Percentiles rank a stretch among this genome's conserved stretches.
These are phyloP conservation scores for Proisotoma minuta DNA, from an alignment of 2,888 invertebrate genomes.

Conservation along the genomic window DNA sequence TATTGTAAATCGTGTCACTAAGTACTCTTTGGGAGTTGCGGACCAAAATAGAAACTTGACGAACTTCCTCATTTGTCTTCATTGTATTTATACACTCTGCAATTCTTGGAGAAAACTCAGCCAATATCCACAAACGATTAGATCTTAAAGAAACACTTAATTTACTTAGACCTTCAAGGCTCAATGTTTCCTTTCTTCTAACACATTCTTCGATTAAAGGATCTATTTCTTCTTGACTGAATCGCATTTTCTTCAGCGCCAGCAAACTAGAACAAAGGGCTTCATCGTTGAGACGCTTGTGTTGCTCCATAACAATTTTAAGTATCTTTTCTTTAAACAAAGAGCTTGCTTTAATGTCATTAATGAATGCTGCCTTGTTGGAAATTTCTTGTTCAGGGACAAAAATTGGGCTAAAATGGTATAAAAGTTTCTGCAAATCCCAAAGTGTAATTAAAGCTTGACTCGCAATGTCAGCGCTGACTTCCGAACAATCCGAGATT, in stretches of 20 bases:
- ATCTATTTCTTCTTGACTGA: conserved; percentile 15
- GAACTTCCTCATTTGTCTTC: conserved; percentile 30
- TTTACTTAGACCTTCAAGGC: conserved; percentile 32
- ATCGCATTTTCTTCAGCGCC: conserved; percentile 29
- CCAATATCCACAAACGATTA: conserved; percentile 24
- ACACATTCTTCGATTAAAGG: conserved; percentile 36
- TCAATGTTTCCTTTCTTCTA: conserved; percentile 22
- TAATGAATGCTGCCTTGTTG: conserved; percentile 25
- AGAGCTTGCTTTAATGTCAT: conserved; percentile 19
- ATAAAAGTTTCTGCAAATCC: conserved; percentile 42
- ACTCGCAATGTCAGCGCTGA: conserved; percentile 23
- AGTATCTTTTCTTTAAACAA: conserved; percentile 32
- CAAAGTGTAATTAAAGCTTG: conserved; percentile 41
- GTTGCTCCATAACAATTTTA: conserved; percentile 20
- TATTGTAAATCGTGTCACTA: conserved; percentile 7
- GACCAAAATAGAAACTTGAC: conserved; percentile 30
- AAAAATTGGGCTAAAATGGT: conserved; percentile 27
- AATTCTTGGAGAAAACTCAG: conserved; percentile 31
- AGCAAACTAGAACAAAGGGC: conserved; percentile 30
- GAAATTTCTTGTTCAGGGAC: conserved; percentile 27
- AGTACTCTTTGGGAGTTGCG: conserved; percentile 17
- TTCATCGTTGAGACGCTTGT: conserved; percentile 33
- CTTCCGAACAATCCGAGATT: conserved; percentile 4
- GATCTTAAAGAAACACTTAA: conserved; percentile 27
- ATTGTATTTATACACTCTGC: conserved; percentile 21